These are phyloP conservation scores for Melipona bicolor DNA, from an alignment of 2,888 invertebrate species.

Conservation along the genomic window DNA sequence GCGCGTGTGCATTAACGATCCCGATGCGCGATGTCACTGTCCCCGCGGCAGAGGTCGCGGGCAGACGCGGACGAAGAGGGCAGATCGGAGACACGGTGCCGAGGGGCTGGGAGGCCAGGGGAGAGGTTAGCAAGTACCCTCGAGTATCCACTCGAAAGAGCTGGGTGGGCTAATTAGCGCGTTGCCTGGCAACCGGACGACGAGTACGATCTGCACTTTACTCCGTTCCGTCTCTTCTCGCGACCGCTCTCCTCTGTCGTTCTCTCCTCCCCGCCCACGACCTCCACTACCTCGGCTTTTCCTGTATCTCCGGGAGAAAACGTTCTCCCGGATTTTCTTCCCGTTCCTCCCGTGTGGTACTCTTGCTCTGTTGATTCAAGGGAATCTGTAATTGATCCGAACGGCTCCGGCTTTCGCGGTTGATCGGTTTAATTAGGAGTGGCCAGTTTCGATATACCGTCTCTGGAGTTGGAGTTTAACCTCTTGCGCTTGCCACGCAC, in stretches of 20 bases:
- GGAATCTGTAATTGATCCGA: too few species aligned
- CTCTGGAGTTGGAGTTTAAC: too few species aligned
- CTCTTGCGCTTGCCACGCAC: too few species aligned
- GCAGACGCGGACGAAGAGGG: constrained; percentile 52
- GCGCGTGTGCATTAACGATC: constrained; percentile 63
- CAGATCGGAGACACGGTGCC: constrained; percentile 57
- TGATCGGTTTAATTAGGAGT: too few species aligned
- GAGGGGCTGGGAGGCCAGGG: constrained; percentile 47
- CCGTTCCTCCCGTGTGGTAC: not conserved
- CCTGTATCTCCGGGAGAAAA: not conserved
- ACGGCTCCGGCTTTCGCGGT: too few species aligned
- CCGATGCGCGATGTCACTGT: constrained; percentile 72
- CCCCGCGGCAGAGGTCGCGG: constrained; percentile 7
- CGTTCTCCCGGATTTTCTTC: constrained; percentile 11
- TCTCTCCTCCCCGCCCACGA: constrained; percentile 41
- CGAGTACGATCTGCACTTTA: constrained; percentile 80
- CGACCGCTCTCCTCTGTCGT: constrained; percentile 1
- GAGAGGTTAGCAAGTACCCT: constrained; percentile 81
- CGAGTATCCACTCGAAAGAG: constrained; percentile 84
- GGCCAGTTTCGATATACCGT: too few species aligned
- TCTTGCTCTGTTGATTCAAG: too few species aligned
- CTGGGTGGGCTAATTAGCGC: constrained; percentile 84
- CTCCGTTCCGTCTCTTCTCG: constrained; percentile 65
- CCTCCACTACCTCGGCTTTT: constrained; percentile 47
- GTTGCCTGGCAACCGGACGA: constrained; percentile 83